Percentiles rank a stretch among this genome's conserved stretches.
phyloP scores from a whole-genome alignment of 2,888 invertebrate genomes.

The Dryococelus australis region DNA sequence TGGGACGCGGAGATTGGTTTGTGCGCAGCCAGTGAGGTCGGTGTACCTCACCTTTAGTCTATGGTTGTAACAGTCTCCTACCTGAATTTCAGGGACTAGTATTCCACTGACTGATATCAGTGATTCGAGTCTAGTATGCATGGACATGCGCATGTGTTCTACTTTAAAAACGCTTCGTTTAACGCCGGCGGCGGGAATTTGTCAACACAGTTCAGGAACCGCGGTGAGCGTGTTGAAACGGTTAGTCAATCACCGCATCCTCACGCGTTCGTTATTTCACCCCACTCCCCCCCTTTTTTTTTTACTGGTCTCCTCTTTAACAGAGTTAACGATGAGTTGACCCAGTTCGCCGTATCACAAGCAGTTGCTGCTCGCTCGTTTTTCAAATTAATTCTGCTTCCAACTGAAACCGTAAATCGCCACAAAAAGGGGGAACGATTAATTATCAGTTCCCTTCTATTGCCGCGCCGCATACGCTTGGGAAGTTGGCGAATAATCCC shows the following conservation, averaged over 20 bases:
- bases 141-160: too few relatives aligned
- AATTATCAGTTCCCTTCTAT: background rate
- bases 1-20: too few relatives aligned
- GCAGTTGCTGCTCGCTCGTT: background rate
- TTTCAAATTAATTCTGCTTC: background rate
- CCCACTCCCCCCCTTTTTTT: background rate
- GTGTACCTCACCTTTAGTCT: too few relatives aligned
- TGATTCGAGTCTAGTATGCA: too few relatives aligned
- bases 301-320: background rate
- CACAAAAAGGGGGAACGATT: background rate
- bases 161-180: too few relatives aligned
- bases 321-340: background rate
- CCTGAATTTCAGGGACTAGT: too few relatives aligned
- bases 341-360: background rate
- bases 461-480: background rate
- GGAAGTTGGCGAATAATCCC: background rate
- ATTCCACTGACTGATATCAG: too few relatives aligned
- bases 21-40: too few relatives aligned
- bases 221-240: background rate
- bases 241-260: background rate
- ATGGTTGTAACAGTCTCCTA: too few relatives aligned
- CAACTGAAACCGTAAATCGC: conserved; percentile 7
- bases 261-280: background rate
- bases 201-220: background rate
- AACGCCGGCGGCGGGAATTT: background rate